These are phyloP conservation scores for rat (Rattus norvegicus) DNA, from an alignment of 2,113 vertebrate species.

Conservation along the genomic window GRCr8 NC_086033.1:55759501-55760000, in stretches of 20 bases:
- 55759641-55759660: neutral
- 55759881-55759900: neutral
- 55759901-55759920: neutral
- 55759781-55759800: neutral
- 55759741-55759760: neutral
- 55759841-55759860: neutral
- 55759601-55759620: neutral
- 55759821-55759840: neutral
- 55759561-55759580: neutral
- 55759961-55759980: neutral
- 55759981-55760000: neutral
- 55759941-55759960: neutral
- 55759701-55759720: neutral
- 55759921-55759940: neutral
- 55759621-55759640: neutral
- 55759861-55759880: neutral
- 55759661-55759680: neutral
- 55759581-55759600: neutral
- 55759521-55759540: neutral
- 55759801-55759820: neutral
- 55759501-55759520: neutral
- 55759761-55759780: neutral
- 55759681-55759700: neutral
- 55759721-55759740: neutral
- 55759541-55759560: neutral